Percentiles rank a stretch among this genome's conserved stretches.
These are phyloP conservation scores for Stylophora pistillata DNA, from an alignment of 64 coral and sea anemone genomes.

Conservation along the genomic window DNA sequence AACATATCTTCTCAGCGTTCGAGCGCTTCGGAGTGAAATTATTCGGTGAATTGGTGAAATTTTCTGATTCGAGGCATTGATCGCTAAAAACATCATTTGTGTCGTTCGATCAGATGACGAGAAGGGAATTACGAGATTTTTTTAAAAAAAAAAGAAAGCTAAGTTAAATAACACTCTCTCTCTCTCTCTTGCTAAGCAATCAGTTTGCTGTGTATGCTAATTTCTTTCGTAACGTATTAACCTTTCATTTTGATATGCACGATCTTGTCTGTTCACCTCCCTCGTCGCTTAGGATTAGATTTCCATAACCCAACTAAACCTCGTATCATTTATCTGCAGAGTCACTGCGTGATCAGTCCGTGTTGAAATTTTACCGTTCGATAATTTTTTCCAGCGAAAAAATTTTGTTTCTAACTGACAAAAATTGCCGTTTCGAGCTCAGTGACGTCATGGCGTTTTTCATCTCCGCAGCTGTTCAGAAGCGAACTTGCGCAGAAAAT, in stretches of 20 bases:
- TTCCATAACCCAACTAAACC: background rate
- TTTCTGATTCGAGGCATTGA: background rate
- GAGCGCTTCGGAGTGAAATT: background rate
- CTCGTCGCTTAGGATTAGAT: background rate
- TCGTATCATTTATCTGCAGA: background rate
- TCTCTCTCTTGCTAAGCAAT: background rate
- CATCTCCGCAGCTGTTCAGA: background rate
- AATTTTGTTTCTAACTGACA: conserved; percentile 35
- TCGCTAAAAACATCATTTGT: background rate
- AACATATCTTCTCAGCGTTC: background rate
- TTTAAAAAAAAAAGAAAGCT: too few species aligned
- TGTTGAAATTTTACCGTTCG: background rate
- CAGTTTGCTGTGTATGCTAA: background rate
- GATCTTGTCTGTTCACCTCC: background rate
- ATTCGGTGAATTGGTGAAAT: background rate
- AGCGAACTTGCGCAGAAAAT: background rate
- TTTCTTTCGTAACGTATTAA: background rate
- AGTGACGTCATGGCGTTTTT: conserved; percentile 8
- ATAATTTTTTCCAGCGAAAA: background rate
- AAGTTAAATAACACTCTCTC: background rate
- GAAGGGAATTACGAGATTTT: background rate
- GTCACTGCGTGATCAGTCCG: background rate
- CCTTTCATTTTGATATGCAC: background rate
- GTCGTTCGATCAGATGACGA: background rate
- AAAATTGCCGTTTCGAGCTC: conserved; percentile 19